Conservation (phyloP, 37 sponge, comb jelly and placozoan genomes). For the Axinella damicornis region DNA sequence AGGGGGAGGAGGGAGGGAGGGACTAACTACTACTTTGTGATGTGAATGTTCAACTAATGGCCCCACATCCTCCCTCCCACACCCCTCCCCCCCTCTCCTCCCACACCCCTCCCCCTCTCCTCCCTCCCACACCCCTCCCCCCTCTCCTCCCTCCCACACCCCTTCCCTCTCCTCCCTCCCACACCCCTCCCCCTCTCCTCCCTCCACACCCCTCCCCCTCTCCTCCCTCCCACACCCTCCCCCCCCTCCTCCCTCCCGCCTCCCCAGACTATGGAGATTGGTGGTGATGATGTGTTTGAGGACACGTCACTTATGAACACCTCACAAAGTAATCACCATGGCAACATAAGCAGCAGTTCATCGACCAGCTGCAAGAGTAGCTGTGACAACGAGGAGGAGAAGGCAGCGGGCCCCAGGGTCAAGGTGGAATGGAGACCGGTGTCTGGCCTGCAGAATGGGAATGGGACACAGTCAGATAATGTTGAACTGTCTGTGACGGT, state of each 20-base stretch:
- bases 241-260: background rate
- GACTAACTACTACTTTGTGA: too few species aligned
- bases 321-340: background rate
- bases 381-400: background rate
- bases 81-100: background rate
- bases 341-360: background rate
- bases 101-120: too few species aligned
- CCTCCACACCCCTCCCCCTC: too few species aligned
- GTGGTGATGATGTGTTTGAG: conserved; percentile 27
- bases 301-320: background rate
- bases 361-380: conserved; percentile 36
- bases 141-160: too few species aligned
- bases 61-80: too few species aligned
- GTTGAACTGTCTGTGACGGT: conserved; percentile 14
- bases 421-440: too few species aligned
- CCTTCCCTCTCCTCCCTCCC: too few species aligned
- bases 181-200: background rate
- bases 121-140: too few species aligned
- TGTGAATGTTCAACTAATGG: too few species aligned
- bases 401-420: too few species aligned
- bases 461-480: background rate
- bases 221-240: background rate
- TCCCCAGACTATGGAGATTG: conserved; percentile 14
- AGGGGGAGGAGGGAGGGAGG: too few species aligned
- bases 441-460: too few species aligned